phyloP scores from a whole-genome alignment of 2,797 vertebrate species.

The Todus mexicanus region DNA sequence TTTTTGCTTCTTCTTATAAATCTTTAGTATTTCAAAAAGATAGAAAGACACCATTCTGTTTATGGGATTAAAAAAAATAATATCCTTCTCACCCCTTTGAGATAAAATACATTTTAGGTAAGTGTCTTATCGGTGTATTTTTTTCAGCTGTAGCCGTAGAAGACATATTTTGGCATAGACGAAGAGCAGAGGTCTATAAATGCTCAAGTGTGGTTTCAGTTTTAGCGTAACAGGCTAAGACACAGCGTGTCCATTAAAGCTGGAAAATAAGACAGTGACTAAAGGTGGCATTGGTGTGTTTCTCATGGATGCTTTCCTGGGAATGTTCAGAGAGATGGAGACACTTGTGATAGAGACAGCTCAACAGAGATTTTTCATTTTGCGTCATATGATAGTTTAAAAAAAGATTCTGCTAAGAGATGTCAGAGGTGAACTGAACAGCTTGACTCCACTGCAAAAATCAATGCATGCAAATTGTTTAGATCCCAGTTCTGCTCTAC shows the following conservation, averaged over 20 bases:
- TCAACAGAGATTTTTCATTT: slow-evolving; percentile 10
- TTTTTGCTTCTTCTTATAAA: neutral
- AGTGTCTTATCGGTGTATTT: neutral
- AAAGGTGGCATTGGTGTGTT: slow-evolving; percentile 20
- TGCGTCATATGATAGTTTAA: neutral
- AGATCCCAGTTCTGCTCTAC: neutral
- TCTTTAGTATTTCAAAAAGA: neutral
- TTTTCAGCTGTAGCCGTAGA: neutral
- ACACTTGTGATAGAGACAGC: neutral
- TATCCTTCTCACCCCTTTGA: neutral
- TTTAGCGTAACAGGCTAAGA: neutral
- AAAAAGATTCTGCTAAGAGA: neutral
- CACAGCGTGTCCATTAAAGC: neutral
- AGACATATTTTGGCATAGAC: neutral
- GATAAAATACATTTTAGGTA: neutral
- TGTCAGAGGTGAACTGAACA: neutral
- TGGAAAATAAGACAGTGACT: slow-evolving; percentile 33
- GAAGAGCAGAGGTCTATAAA: neutral
- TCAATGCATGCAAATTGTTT: neutral
- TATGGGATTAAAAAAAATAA: neutral
- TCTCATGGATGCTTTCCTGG: slow-evolving; percentile 19
- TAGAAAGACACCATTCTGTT: neutral
- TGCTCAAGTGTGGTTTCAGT: neutral
- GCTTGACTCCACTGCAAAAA: neutral
- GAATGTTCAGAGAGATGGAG: neutral